Evolutionary conservation across 2,888 invertebrate species (phyloP), one percentile per base, ranked within the genome.

Genomic region (Dynastes tityus): DNA sequence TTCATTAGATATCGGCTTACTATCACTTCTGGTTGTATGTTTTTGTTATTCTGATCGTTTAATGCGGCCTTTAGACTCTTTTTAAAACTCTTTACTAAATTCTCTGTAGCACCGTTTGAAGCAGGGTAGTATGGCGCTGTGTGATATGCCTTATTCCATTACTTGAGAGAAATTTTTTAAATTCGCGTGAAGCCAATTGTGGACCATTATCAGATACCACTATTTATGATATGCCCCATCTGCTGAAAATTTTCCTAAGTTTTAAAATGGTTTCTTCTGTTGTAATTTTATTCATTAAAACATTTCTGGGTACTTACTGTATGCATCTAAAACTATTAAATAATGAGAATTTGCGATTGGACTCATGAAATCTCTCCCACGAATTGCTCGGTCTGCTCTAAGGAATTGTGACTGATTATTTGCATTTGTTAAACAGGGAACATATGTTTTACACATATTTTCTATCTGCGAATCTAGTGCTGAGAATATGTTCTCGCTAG

Each of bases 401-500:
- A 13, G 49, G 29, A 27, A 53, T 55, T n/a, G 29, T 29, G 27
- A 11, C 29, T 11, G 29, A 63, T 63, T 29, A 11, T 22, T 22
- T 27, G 9, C 11, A 4, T 29, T 29, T 8, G 63, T 29, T 11
- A 29, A 61, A 78, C 78, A 78, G 3, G 58, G 5, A 16, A 13
- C 11, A 58, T 75, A 75, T 16, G 8, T 61, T 75, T 67, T 75
- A 4, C 51, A n/a, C 22, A 74, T 32, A 13, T 70, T 71, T 53
- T 77, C 77, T 22, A 77, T 79, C 5, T 70, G 53, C 11, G 61
- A n/a, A 64, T 79, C 77, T 45, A 79, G 58, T 29, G 51, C 22
- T 16, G 76, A 49, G 77, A 76, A 64, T 79, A 79, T 16, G 65
- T 45, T 65, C 79, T 63, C 6, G 79, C 79, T 13, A 71, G 40